Evolutionary conservation across 2,888 invertebrate species (phyloP).

Genomic region (Rhamnusium bicolor): DNA sequence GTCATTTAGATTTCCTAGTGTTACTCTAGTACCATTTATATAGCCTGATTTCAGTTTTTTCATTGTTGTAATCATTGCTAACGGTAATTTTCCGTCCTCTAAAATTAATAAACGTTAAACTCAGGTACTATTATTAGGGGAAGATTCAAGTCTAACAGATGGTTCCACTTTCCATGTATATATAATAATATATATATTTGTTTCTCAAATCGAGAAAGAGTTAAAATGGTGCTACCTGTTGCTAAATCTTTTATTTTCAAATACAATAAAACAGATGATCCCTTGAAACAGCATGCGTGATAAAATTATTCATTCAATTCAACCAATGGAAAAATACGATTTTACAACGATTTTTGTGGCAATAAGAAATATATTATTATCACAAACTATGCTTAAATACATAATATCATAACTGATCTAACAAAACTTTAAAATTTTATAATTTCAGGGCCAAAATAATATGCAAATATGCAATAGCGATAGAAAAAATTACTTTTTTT

Average conservation of each 20-base stretch:
- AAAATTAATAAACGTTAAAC: conserved; percentile 55
- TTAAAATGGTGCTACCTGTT: not conserved
- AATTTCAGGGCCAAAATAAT: no score
- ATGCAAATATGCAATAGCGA: no score
- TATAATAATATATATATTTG: not conserved
- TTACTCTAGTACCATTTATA: conserved; percentile 98
- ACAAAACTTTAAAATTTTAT: no score
- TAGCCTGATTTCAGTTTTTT: conserved; percentile 98
- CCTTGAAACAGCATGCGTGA: not conserved
- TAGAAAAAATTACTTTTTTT: no score
- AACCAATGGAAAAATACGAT: no score
- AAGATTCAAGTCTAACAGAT: not conserved
- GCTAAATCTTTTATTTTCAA: not conserved
- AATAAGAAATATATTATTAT: no score
- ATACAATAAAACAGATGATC: not conserved
- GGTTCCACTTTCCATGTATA: no score
- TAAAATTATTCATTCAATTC: not conserved
- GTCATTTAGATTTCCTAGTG: conserved; percentile 94
- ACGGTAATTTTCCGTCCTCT: conserved; percentile 93
- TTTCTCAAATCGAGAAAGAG: not conserved
- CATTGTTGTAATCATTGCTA: conserved; percentile 97
- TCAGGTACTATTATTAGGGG: not conserved
- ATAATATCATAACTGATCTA: no score
- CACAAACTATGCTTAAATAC: no score
- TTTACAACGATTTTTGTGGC: no score